Conservation (phyloP, 2,113 vertebrate genomes). For the Pangasianodon gigas region DNA sequence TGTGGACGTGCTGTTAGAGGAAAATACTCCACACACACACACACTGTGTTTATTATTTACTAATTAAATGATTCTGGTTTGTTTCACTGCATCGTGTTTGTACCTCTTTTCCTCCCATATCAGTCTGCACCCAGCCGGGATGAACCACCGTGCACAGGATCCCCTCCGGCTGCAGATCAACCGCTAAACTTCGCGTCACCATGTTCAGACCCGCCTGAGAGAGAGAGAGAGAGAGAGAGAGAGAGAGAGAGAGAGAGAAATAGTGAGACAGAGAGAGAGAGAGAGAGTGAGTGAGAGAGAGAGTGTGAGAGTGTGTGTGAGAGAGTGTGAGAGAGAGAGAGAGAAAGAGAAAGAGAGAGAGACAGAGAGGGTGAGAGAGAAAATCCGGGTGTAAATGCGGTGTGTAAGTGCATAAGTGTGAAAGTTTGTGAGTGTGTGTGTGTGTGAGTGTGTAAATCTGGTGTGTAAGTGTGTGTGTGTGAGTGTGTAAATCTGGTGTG, state of each 20-base stretch:
- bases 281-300: accelerated
- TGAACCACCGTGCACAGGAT: constrained; percentile 73
- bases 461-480: no score
- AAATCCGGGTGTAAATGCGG: no score
- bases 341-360: no score
- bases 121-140: constrained; percentile 76
- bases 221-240: background rate
- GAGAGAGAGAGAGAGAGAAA: background rate
- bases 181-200: constrained; percentile 71
- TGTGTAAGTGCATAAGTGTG: no score
- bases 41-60: background rate
- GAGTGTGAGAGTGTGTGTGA: background rate
- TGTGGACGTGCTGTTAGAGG: no score
- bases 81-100: background rate
- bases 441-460: no score
- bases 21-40: background rate
- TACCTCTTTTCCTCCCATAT: constrained; percentile 70
- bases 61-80: background rate
- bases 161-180: constrained; percentile 67
- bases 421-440: no score
- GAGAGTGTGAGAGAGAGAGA: background rate
- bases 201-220: constrained; percentile 74
- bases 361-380: no score
- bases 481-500: no score
- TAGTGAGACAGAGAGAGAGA: background rate